Evolutionary conservation across 2,113 vertebrate species (phyloP).

Genomic region (Marmota flaviventris): DNA sequence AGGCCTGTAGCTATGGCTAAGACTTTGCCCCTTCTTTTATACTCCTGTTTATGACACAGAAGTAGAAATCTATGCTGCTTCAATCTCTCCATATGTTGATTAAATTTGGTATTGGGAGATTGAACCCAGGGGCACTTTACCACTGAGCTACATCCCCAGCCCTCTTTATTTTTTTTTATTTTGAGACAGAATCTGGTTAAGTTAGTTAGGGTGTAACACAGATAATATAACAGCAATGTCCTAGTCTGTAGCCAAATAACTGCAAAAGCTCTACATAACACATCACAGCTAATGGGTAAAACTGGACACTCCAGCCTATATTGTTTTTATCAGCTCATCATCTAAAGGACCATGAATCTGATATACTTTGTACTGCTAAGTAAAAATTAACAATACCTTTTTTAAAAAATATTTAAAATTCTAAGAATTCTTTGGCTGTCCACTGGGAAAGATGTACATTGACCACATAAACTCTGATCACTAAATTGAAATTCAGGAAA

Average conservation of each 20-base stretch:
- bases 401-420: slow-evolving; percentile 8
- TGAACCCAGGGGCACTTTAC: no score
- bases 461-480: background rate
- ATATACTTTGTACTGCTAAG: background rate
- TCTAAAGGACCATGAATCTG: background rate
- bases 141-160: no score
- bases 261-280: background rate
- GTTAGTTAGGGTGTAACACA: background rate
- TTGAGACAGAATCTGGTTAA: no score
- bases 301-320: background rate
- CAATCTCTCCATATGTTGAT: background rate
- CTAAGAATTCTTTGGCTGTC: background rate
- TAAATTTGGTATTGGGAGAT: background rate
- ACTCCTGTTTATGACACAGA: background rate
- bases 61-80: background rate
- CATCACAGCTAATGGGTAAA: background rate
- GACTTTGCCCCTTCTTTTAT: background rate
- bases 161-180: no score
- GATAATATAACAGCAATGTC: background rate
- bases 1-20: background rate
- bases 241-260: slow-evolving; percentile 3
- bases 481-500: slow-evolving; percentile 39
- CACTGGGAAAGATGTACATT: background rate
- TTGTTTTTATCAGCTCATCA: background rate
- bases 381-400: slow-evolving; percentile 21